Conservation (phyloP, 1,140 invertebrate genomes). For the Metopolophium dirhodum region DNA sequence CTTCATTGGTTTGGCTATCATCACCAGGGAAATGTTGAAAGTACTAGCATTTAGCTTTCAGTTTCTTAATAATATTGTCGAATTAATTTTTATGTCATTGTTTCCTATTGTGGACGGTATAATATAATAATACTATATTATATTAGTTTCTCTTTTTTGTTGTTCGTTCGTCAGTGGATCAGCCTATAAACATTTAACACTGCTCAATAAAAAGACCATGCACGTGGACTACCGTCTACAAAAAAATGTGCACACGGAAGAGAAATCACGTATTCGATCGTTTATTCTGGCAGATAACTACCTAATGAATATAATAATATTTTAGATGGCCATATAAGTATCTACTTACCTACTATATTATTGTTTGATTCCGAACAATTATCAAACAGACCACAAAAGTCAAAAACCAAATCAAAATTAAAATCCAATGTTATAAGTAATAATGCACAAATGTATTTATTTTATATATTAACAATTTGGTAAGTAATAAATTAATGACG, state of each 20-base stretch:
- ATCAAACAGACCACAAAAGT: neutral
- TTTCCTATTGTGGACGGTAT: neutral
- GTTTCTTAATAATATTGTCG: neutral
- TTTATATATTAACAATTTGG: neutral
- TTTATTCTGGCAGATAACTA: neutral
- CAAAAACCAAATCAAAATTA: neutral
- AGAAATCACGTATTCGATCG: conserved; percentile 1
- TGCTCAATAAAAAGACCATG: neutral
- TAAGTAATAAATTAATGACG: too few species aligned
- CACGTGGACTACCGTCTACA: conserved; percentile 2
- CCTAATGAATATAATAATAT: neutral
- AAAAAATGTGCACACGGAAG: neutral
- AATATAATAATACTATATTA: neutral
- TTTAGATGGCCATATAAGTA: neutral
- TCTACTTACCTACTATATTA: neutral
- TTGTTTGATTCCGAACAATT: neutral
- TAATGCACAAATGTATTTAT: neutral
- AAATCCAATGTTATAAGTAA: neutral
- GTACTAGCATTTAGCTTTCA: neutral
- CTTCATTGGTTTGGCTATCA: neutral
- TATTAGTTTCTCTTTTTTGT: conserved; percentile 30
- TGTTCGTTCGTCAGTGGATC: neutral
- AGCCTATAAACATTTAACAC: neutral
- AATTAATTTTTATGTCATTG: neutral
- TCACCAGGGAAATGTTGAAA: neutral